Evolutionary conservation across 2,888 invertebrate genomes (phyloP), one percentile per base, ranked within the genome.

Genomic region (Idaea biselata): DNA sequence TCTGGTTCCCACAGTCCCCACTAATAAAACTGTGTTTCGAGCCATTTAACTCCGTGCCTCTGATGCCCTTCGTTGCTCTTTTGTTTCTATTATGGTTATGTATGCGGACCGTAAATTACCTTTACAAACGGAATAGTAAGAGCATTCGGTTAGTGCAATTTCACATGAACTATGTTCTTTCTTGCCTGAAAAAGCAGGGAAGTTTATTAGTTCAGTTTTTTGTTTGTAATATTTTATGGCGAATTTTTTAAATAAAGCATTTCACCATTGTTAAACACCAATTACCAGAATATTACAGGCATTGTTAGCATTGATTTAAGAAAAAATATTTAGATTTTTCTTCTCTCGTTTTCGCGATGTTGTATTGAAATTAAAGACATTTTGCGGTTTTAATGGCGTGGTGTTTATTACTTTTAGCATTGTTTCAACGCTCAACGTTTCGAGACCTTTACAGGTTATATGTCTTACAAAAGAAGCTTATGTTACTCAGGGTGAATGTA

Each of bases 21-120:
- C 75, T 78, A 80, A 80, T 80, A 81, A 80, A 82, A 80, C 73
- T 61, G 72, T 72, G 76, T 77, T 82, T 75, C 77, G 73, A 74
- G 68, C 81, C 83, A 85, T 85, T 86, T 81, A 80, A 72, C 77
- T 64, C 72, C 72, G 74, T 71, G 74, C 75, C 70, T 71, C 65
- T 69, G 71, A 64, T 69, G 67, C 60, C 68, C 69, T 62, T 67
- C 61, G 61, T 60, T 64, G 62, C 70, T 73, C 73, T 76, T 44
- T 80, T 78, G 76, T 81, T 81, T 73, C 73, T 73, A 74, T 75
- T 71, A 70, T 64, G 62, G 60, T 56, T 54, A 63, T 67, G 72
- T 68, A 61, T 62, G 63, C 57, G 65, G 62, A 60, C 67, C 69
- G 61, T 68, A 70, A 71, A 71, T 69, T 68, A 69, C 69, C 56